phyloP scores from a whole-genome alignment of 2,888 invertebrate species.

The Tolmerus cingulatus region DNA sequence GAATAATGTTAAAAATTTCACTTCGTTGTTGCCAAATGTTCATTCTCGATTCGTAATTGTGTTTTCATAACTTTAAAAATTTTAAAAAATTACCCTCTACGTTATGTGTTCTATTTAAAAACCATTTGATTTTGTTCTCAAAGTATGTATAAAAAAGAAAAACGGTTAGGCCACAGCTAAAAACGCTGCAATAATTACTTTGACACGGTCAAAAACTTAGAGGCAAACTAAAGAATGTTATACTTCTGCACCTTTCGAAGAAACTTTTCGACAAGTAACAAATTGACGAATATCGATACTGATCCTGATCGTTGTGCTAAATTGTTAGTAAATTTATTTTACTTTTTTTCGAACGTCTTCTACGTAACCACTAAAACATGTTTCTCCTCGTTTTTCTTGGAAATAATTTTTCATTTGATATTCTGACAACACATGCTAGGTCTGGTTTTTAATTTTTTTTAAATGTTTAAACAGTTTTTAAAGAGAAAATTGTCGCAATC shows the following conservation, averaged over 20 bases:
- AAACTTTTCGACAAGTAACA: not conserved
- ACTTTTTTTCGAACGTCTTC: not conserved
- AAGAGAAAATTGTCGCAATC: slow-evolving; percentile 13
- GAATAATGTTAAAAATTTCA: not conserved
- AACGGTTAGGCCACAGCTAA: slow-evolving; percentile 18
- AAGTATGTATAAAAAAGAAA: slow-evolving; percentile 2
- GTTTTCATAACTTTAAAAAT: not conserved
- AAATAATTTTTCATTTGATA: not conserved
- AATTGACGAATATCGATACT: not conserved
- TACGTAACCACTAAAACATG: slow-evolving; percentile 21
- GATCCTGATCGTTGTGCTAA: not conserved
- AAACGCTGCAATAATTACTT: slow-evolving; percentile 39
- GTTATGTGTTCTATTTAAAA: not conserved
- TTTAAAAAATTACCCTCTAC: not conserved
- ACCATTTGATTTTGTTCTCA: not conserved
- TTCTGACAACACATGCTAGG: slow-evolving; percentile 14
- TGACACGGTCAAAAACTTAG: slow-evolving; percentile 38
- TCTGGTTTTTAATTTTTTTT: not conserved
- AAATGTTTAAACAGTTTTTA: slow-evolving; percentile 10
- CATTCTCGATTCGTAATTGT: not conserved
- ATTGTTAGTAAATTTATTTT: not conserved
- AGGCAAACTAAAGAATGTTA: slow-evolving; percentile 8
- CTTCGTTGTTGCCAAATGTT: slow-evolving; percentile 16
- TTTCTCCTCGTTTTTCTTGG: not conserved
- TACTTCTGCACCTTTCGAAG: slow-evolving; percentile 34